Evolutionary conservation across 2,888 invertebrate genomes (phyloP), one percentile per base, ranked within the genome.

Genomic region (Amaurobius ferox): DNA sequence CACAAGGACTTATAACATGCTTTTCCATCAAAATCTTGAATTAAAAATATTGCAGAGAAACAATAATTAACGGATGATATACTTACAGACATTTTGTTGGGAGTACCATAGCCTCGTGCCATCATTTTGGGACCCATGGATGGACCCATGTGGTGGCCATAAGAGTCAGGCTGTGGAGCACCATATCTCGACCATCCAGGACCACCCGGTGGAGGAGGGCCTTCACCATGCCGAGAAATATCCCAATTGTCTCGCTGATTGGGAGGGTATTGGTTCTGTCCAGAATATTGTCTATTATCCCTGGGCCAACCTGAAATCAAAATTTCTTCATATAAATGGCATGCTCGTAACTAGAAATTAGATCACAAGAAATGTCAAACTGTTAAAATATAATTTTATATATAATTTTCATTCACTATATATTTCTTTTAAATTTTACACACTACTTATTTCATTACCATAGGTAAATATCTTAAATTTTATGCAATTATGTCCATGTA

Each of bases 201-300:
- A 23, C 62, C 48, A 32, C 70, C 40, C 16, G 81, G 71, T 26
- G 67, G 73, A 16, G 81, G 67, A 23, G 79, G 71, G 13, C 70
- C 72, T 39, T 86, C 88, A 5, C 74, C 78, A 55, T 78, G 79
- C 26, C 81, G 30, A 5, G 74, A 70, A 13, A 79, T 74, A 19
- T 83, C 87, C 88, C 88, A 88, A 35, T 44, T 62, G 16, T 88
- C 88, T 48, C 88, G 64, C 13, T 86, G 79, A 23, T 71, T 64
- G 29, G 81, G 88, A 9, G 77, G 70, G 26, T 86, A 86, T 62
- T 88, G 88, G 40, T 29, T 81, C 44, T 81, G 87, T 9, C 61
- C 67, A 23, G 81, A 79, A 64, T 88, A 88, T 39, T 76, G 79
- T 32, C 86, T 44, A 40, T 40, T 80, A 29, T 88, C 88, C n/a